Percentiles rank a stretch among this genome's conserved stretches.
Conservation (phyloP, 2,888 invertebrate species). For the Orthonevra nobilis region DNA sequence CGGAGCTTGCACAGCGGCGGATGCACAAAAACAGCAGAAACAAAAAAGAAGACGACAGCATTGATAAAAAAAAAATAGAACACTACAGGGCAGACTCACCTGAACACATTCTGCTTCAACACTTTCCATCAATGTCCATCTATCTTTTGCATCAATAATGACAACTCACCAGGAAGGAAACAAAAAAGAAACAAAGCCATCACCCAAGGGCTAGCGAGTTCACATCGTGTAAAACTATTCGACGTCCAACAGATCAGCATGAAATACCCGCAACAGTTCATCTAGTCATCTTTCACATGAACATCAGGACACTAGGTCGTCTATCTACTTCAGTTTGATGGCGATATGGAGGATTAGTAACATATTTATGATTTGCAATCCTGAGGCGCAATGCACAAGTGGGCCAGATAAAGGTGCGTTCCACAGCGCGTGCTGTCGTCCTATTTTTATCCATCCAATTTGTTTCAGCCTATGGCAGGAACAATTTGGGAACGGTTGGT, state of each 20-base stretch:
- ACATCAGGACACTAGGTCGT: background rate
- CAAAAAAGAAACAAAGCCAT: conserved; percentile 1
- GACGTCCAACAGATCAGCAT: conserved; percentile 42
- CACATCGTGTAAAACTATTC: conserved; percentile 19
- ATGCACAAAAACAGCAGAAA: conserved; percentile 19
- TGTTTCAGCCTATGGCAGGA: background rate
- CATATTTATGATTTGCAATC: conserved; percentile 61
- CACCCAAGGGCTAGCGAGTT: background rate
- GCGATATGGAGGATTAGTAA: conserved; percentile 49
- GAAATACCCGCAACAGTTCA: conserved; percentile 42
- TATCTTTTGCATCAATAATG: conserved; percentile 56
- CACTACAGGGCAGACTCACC: conserved; percentile 24
- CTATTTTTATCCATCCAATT: background rate
- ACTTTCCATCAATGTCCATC: conserved; percentile 55
- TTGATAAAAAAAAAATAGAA: conserved; percentile 30
- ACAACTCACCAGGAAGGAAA: conserved; percentile 36
- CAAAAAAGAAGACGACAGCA: background rate
- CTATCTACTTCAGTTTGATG: conserved; percentile 32
- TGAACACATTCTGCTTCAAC: conserved; percentile 40
- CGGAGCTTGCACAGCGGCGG: conserved; percentile 12
- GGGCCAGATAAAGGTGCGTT: conserved; percentile 34
- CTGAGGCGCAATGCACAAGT: conserved; percentile 33
- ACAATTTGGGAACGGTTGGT: conserved; percentile 29
- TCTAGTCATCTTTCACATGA: conserved; percentile 24
- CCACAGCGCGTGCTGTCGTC: no score